Conservation (phyloP, 2,797 vertebrate species). For the Tolypeutes matacus region DNA sequence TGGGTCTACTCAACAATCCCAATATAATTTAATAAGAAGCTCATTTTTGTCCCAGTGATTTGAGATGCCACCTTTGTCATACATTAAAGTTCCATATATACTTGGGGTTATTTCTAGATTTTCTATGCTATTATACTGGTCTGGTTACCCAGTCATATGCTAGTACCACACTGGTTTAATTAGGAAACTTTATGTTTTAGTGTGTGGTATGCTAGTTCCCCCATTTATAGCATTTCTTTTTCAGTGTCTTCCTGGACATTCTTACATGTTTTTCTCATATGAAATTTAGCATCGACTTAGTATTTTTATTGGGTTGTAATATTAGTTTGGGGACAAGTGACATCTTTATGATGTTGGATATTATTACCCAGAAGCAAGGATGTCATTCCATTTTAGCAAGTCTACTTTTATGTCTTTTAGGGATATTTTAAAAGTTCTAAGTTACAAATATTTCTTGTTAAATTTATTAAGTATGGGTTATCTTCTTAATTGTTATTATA, state of each 20-base stretch:
- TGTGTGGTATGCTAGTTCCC: background rate
- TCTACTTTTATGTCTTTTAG: slow-evolving; percentile 23
- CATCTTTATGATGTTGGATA: background rate
- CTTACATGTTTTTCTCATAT: background rate
- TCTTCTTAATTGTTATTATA: slow-evolving; percentile 12
- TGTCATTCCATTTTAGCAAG: background rate
- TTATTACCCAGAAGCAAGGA: background rate
- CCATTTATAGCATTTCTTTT: background rate
- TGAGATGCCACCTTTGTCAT: slow-evolving; percentile 1
- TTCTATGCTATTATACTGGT: background rate
- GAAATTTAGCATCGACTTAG: background rate
- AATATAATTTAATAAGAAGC: slow-evolving; percentile 14
- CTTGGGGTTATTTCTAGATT: background rate
- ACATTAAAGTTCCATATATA: background rate
- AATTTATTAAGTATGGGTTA: background rate
- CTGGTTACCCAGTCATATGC: background rate
- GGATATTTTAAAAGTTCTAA: background rate
- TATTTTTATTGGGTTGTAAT: background rate
- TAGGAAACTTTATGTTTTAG: background rate
- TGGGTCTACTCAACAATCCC: background rate
- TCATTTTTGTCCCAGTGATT: background rate
- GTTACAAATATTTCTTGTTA: background rate
- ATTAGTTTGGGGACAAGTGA: background rate
- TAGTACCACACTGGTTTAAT: background rate
- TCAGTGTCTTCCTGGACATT: background rate